Conservation (phyloP, 1,140 invertebrate species). For the Oreohelix idahoensis region DNA sequence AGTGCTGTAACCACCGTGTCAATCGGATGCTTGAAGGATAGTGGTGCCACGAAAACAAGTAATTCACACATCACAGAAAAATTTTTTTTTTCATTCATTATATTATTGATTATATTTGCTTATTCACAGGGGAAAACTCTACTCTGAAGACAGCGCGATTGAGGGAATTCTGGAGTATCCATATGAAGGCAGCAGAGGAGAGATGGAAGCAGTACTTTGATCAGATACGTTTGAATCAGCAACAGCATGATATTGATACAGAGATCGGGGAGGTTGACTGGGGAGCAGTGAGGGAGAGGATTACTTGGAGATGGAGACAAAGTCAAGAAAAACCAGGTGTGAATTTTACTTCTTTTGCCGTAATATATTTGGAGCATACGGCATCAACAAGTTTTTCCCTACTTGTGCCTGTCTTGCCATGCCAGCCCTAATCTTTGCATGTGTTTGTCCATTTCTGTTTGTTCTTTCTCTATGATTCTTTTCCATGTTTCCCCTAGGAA, state of each 20-base stretch:
- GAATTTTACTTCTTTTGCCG: background rate
- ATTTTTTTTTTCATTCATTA: background rate
- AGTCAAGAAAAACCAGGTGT: background rate
- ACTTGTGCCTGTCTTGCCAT: too few species aligned
- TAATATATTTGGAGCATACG: too few species aligned
- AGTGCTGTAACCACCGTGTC: too few species aligned
- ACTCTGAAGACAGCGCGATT: background rate
- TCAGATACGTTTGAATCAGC: background rate
- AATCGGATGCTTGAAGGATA: too few species aligned
- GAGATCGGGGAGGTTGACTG: background rate
- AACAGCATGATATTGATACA: background rate
- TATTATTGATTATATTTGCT: background rate
- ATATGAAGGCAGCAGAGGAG: background rate
- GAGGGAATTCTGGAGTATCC: background rate
- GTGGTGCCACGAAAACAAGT: too few species aligned
- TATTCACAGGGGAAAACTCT: background rate
- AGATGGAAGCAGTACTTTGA: background rate
- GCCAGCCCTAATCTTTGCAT: too few species aligned
- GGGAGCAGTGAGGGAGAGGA: background rate
- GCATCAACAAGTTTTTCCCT: too few species aligned
- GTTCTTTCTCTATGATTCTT: too few species aligned
- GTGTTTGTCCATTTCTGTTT: too few species aligned
- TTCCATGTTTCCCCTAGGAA: too few species aligned
- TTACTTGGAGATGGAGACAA: background rate
- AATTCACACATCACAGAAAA: too few species aligned